A percentile compares a stretch with the other conserved stretches of the same genome.
These are phyloP conservation scores for Hipparchia sbordonii DNA, from an alignment of 2,888 invertebrate species.

Conservation along the genomic window DNA sequence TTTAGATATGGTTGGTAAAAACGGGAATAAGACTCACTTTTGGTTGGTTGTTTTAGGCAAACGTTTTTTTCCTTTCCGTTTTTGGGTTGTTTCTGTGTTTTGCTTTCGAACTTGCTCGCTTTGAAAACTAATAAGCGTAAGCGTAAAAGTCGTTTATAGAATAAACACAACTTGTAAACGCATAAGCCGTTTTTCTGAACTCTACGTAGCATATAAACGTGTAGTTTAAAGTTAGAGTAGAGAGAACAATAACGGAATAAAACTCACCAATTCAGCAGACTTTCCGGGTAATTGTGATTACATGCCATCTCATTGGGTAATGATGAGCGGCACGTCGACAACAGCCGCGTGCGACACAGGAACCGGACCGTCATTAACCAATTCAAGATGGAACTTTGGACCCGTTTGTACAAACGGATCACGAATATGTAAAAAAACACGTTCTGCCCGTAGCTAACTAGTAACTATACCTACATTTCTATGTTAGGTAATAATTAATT, in stretches of 20 bases:
- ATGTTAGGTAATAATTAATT: slow-evolving; percentile 22
- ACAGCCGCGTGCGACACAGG: slow-evolving; percentile 62
- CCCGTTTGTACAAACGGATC: slow-evolving; percentile 45
- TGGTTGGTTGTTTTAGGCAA: too few relatives aligned
- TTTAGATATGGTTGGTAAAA: too few relatives aligned
- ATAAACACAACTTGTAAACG: too few relatives aligned
- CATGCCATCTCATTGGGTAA: slow-evolving; percentile 67
- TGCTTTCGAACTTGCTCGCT: too few relatives aligned
- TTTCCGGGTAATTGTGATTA: slow-evolving; percentile 70
- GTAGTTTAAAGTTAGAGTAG: neutral
- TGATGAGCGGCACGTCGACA: slow-evolving; percentile 65
- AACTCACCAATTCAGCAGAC: slow-evolving; percentile 52
- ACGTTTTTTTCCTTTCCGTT: too few relatives aligned
- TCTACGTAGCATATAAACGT: too few relatives aligned
- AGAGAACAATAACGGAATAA: slow-evolving; percentile 31
- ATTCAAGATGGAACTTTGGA: slow-evolving; percentile 70
- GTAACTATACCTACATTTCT: slow-evolving; percentile 18
- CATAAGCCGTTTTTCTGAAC: too few relatives aligned
- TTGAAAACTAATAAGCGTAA: too few relatives aligned
- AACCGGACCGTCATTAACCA: slow-evolving; percentile 73
- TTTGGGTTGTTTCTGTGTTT: too few relatives aligned
- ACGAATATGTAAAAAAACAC: slow-evolving; percentile 43
- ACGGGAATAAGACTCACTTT: too few relatives aligned
- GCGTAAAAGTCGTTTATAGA: too few relatives aligned
- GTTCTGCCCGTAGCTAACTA: slow-evolving; percentile 14